Evolutionary conservation across 1,140 invertebrate genomes (phyloP).

Genomic region (Ylistrum balloti): DNA sequence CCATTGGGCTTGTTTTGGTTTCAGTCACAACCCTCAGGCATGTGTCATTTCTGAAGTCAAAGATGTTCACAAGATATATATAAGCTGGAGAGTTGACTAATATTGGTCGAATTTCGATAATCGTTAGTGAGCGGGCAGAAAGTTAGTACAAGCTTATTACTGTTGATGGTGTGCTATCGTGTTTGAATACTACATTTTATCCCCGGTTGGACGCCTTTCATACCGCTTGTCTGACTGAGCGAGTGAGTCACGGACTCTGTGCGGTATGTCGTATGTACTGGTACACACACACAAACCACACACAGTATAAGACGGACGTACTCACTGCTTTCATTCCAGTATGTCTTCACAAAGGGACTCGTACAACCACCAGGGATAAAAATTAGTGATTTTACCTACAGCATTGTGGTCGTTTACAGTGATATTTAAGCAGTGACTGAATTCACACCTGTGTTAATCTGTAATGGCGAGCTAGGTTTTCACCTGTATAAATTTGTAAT

Average conservation of each 20-base stretch:
- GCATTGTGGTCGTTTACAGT: not conserved
- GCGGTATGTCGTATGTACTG: not conserved
- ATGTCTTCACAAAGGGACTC: not conserved
- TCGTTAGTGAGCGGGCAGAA: not conserved
- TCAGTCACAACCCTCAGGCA: not conserved
- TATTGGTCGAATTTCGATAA: not conserved
- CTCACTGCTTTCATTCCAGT: not conserved
- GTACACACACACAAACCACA: not conserved
- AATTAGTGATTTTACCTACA: not conserved
- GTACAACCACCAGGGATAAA: not conserved
- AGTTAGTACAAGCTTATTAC: not conserved
- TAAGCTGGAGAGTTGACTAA: not conserved
- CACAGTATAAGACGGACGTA: not conserved
- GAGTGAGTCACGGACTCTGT: not conserved
- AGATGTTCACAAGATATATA: not conserved
- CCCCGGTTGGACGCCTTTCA: not conserved
- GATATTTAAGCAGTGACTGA: not conserved
- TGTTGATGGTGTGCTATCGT: conserved; percentile 5
- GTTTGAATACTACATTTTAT: not conserved
- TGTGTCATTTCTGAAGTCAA: not conserved
- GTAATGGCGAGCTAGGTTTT: not conserved
- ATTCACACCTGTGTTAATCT: too few relatives aligned
- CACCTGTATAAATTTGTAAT: not conserved
- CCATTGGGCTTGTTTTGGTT: not conserved
- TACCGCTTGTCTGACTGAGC: not conserved